phyloP scores from a whole-genome alignment of 2,888 invertebrate genomes.

The Gastrophysa polygoni region DNA sequence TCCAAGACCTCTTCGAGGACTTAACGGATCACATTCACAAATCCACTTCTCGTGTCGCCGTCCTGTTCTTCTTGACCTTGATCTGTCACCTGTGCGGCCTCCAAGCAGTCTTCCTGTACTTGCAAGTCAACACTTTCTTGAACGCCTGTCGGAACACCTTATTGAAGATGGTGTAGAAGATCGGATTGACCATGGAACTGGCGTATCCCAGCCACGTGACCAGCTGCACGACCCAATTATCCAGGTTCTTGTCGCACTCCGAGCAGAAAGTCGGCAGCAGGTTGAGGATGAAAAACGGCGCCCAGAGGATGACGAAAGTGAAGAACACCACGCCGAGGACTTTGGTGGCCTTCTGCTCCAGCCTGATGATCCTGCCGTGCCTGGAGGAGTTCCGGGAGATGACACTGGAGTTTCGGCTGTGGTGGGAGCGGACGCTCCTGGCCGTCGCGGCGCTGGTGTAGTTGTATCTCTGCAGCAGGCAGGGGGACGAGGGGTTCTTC shows the following conservation, averaged over 20 bases:
- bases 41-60: slow-evolving; percentile 22
- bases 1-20: too few species aligned
- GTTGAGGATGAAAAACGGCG: slow-evolving; percentile 93
- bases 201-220: slow-evolving; percentile 94
- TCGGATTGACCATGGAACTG: slow-evolving; percentile 93
- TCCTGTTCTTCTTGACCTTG: slow-evolving; percentile 35
- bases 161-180: slow-evolving; percentile 96
- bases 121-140: slow-evolving; percentile 81
- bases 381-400: slow-evolving; percentile 81
- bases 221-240: slow-evolving; percentile 81
- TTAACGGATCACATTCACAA: slow-evolving; percentile 21
- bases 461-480: slow-evolving; percentile 59
- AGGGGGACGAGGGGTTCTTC: slow-evolving; percentile 64
- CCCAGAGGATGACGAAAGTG: slow-evolving; percentile 93
- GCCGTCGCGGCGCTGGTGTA: slow-evolving; percentile 41
- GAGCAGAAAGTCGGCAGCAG: slow-evolving; percentile 83
- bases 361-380: slow-evolving; percentile 81
- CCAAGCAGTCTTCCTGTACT: slow-evolving; percentile 62
- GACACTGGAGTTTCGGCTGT: slow-evolving; percentile 80
- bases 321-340: slow-evolving; percentile 94
- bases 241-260: slow-evolving; percentile 76
- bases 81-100: slow-evolving; percentile 62
- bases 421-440: slow-evolving; percentile 68
- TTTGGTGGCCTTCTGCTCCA: slow-evolving; percentile 96
- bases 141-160: slow-evolving; percentile 92